A percentile compares a stretch with the other conserved stretches of the same genome.
Conservation (phyloP, 1,140 invertebrate genomes). For the Semibalanus balanoides region DNA sequence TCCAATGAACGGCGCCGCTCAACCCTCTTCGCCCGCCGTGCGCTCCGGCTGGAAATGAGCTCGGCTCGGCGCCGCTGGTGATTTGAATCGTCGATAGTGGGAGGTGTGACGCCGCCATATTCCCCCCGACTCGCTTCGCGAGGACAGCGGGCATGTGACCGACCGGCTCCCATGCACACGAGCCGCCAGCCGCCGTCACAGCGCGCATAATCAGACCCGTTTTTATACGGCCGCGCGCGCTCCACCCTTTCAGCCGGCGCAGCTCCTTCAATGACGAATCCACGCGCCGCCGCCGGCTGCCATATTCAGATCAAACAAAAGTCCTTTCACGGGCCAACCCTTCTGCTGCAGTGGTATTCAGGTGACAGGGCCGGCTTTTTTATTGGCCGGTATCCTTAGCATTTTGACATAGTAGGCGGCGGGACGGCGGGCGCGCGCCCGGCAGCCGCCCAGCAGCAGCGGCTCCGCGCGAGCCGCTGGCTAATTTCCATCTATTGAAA, state of each 20-base stretch:
- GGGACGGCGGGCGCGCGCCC: no score
- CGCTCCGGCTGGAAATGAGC: background rate
- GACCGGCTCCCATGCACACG: background rate
- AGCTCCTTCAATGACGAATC: constrained; percentile 1
- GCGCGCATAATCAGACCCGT: background rate
- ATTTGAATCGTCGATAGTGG: background rate
- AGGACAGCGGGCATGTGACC: background rate
- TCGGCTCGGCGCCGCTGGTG: no score
- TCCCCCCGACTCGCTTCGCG: no score
- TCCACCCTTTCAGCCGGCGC: background rate
- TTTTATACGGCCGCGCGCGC: background rate
- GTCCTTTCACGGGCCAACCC: background rate
- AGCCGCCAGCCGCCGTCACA: no score
- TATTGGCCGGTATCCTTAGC: background rate
- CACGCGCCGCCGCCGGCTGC: background rate
- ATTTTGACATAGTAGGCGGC: background rate
- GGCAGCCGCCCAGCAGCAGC: no score
- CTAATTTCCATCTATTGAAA: constrained; percentile 1
- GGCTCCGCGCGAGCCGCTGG: no score
- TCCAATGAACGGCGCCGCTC: background rate
- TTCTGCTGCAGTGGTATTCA: background rate
- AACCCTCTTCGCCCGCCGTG: background rate
- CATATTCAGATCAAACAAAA: constrained; percentile 1
- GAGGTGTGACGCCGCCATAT: background rate
- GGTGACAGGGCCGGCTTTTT: background rate